These are phyloP conservation scores for Istiophorus platypterus DNA, from an alignment of 2,113 vertebrate species.

Conservation along the genomic window DNA sequence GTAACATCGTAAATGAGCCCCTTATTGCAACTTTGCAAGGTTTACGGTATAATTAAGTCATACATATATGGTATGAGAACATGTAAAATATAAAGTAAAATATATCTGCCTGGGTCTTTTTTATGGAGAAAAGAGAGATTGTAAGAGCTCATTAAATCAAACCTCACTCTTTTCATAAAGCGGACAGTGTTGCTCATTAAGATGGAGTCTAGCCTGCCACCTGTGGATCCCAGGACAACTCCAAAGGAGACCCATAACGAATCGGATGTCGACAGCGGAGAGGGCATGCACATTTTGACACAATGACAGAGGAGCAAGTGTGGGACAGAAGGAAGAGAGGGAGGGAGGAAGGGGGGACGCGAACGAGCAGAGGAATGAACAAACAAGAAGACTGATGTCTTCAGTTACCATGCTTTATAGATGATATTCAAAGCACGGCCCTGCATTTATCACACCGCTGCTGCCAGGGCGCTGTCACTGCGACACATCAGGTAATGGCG, in stretches of 20 bases:
- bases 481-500: slow-evolving; percentile 50
- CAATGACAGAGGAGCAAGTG: slow-evolving; percentile 14
- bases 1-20: neutral
- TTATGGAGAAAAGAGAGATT: neutral
- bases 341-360: neutral
- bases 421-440: slow-evolving; percentile 74
- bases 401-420: slow-evolving; percentile 65
- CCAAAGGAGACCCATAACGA: slow-evolving; percentile 8
- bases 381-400: slow-evolving; percentile 71
- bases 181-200: slow-evolving; percentile 39
- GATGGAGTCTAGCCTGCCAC: slow-evolving; percentile 12
- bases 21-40: neutral
- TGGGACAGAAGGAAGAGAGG: neutral
- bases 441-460: slow-evolving; percentile 61
- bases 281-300: neutral
- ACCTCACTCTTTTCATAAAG: slow-evolving; percentile 37
- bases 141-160: slow-evolving; percentile 57
- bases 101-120: slow-evolving; percentile 4
- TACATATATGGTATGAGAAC: neutral
- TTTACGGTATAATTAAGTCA: neutral
- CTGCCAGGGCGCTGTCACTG: slow-evolving; percentile 42
- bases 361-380: slow-evolving; percentile 26
- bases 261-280: neutral
- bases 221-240: slow-evolving; percentile 45
- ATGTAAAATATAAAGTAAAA: slow-evolving; percentile 13